A percentile compares a stretch with the other conserved stretches of the same genome.
These are phyloP conservation scores for Agapostemon virescens DNA, from an alignment of 2,888 invertebrate genomes.

Conservation along the genomic window DNA sequence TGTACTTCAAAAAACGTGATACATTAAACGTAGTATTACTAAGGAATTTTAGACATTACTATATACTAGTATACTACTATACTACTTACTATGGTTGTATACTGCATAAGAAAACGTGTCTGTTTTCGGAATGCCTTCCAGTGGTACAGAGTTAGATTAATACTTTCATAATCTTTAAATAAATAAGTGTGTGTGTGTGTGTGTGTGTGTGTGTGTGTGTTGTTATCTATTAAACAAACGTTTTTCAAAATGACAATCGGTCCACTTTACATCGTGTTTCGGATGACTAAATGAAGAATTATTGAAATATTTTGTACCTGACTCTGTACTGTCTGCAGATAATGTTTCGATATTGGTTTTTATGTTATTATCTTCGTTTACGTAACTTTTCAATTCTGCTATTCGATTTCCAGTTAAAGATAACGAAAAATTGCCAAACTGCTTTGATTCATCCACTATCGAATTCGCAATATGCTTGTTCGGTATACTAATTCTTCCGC, in stretches of 20 bases:
- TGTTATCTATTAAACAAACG: constrained; percentile 34
- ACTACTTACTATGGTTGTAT: not conserved
- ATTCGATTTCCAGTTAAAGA: not conserved
- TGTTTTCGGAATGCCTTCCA: not conserved
- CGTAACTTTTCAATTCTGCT: constrained; percentile 3
- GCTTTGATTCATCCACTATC: constrained; percentile 5
- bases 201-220: constrained; percentile 4
- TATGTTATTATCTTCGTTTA: not conserved
- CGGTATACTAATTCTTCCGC: constrained; percentile 4
- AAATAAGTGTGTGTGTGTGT: too few relatives aligned
- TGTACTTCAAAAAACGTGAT: not conserved
- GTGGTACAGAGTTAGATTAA: constrained; percentile 13
- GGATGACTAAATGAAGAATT: not conserved
- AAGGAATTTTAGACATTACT: not conserved
- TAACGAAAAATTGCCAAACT: not conserved
- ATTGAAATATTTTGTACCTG: not conserved
- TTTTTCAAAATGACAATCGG: constrained; percentile 20
- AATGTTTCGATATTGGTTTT: not conserved
- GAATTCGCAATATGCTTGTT: constrained; percentile 11
- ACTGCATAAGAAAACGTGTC: not conserved
- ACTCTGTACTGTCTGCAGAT: not conserved
- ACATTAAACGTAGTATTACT: not conserved
- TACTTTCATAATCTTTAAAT: constrained; percentile 23
- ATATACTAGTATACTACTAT: too few relatives aligned
- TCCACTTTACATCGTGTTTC: not conserved